phyloP scores from a whole-genome alignment of 2,888 invertebrate genomes.

The Nematopogon swammerdamellus region DNA sequence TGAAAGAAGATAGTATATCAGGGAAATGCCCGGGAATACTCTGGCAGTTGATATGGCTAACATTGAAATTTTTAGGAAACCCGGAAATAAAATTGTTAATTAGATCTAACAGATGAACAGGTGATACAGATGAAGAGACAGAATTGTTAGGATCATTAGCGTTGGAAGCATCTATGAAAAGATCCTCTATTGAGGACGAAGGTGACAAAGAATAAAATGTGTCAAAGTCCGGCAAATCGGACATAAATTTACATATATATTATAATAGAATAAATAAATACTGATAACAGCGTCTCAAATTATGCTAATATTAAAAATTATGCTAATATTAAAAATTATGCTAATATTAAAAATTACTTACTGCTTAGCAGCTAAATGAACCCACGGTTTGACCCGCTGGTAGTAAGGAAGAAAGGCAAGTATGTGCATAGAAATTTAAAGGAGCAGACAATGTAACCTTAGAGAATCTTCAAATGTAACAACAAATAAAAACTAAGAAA shows the following conservation, averaged over 20 bases:
- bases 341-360: no score
- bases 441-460: no score
- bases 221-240: not conserved
- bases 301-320: no score
- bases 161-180: not conserved
- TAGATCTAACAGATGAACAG: not conserved
- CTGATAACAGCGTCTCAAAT: no score
- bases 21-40: slow-evolving; percentile 4
- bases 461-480: no score
- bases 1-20: slow-evolving; percentile 4
- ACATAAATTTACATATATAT: not conserved
- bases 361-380: no score
- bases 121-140: not conserved
- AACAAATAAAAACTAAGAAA: no score
- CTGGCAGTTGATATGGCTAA: slow-evolving; percentile 5
- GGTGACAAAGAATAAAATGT: not conserved
- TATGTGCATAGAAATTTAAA: no score
- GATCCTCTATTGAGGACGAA: not conserved
- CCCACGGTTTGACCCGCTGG: no score
- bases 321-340: no score
- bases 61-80: slow-evolving; percentile 2
- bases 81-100: not conserved
- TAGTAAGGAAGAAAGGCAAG: no score
- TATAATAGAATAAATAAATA: no score
- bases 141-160: not conserved